Evolutionary conservation across 1,140 invertebrate genomes (phyloP).

Genomic region (Drosophila athabasca): DNA sequence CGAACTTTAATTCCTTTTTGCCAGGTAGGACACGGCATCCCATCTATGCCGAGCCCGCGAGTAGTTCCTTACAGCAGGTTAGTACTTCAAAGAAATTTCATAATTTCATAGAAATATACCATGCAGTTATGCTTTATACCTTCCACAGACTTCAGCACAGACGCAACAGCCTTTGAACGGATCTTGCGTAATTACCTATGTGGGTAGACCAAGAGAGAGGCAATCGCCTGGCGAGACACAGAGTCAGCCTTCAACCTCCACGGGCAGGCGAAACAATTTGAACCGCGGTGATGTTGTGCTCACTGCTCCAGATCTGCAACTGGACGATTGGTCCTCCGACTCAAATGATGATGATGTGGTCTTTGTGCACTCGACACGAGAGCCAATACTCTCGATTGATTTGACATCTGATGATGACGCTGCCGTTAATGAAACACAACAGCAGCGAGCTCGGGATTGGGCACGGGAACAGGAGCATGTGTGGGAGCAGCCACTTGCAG

Average conservation of each 20-base stretch:
- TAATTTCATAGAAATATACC: not conserved
- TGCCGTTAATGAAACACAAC: constrained; percentile 27
- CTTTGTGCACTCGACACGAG: constrained; percentile 79
- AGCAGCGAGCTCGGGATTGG: constrained; percentile 14
- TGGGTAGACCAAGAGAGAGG: constrained; percentile 61
- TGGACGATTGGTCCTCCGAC: constrained; percentile 90
- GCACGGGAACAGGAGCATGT: not conserved
- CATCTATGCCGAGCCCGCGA: constrained; percentile 52
- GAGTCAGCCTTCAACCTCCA: constrained; percentile 61
- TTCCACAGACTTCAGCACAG: not conserved
- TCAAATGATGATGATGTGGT: constrained; percentile 86
- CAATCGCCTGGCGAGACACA: constrained; percentile 27
- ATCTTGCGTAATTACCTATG: constrained; percentile 71
- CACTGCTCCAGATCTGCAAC: constrained; percentile 90
- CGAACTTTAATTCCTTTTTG: constrained; percentile 62
- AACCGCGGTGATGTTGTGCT: constrained; percentile 83
- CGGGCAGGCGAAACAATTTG: constrained; percentile 39
- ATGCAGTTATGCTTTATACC: no score
- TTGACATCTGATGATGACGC: constrained; percentile 77
- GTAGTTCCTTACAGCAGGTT: constrained; percentile 18
- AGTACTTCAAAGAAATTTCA: not conserved
- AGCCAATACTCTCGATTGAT: constrained; percentile 80
- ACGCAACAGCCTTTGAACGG: constrained; percentile 27
- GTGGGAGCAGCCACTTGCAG: not conserved
- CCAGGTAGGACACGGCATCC: constrained; percentile 60